These are phyloP conservation scores for Ectobius pallidus DNA, from an alignment of 2,888 invertebrate species.

Conservation along the genomic window DNA sequence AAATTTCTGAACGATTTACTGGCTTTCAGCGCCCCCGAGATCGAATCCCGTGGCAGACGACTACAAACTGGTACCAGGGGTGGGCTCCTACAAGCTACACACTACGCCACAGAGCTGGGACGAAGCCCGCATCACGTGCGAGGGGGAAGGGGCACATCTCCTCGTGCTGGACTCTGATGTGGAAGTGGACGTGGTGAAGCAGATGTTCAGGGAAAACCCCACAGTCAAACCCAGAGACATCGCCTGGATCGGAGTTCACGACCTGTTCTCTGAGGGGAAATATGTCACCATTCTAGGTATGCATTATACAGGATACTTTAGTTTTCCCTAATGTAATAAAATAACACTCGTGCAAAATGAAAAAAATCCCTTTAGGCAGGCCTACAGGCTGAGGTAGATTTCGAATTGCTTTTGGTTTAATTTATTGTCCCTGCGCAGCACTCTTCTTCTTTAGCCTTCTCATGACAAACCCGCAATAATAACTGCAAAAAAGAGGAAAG, in stretches of 20 bases:
- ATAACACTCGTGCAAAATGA: no score
- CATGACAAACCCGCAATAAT: no score
- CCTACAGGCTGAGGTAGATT: no score
- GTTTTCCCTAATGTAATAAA: no score
- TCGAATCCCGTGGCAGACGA: not conserved
- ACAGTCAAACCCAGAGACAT: not conserved
- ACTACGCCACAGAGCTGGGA: not conserved
- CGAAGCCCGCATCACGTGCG: not conserved
- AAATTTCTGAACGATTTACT: no score
- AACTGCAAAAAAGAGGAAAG: no score
- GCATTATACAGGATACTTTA: no score
- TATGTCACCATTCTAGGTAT: not conserved
- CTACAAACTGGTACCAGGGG: not conserved
- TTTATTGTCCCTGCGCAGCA: no score
- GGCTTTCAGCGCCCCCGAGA: not conserved
- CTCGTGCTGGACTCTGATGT: not conserved
- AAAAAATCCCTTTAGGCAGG: no score
- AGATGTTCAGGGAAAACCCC: not conserved
- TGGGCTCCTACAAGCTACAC: not conserved
- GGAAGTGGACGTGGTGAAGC: not conserved
- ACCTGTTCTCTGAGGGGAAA: not conserved
- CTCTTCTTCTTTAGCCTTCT: no score
- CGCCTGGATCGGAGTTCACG: not conserved
- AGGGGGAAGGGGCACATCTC: not conserved
- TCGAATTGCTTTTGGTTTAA: no score